Conservation (phyloP, 2,888 invertebrate genomes). For the Caenorhabditis sulstoni region DNA sequence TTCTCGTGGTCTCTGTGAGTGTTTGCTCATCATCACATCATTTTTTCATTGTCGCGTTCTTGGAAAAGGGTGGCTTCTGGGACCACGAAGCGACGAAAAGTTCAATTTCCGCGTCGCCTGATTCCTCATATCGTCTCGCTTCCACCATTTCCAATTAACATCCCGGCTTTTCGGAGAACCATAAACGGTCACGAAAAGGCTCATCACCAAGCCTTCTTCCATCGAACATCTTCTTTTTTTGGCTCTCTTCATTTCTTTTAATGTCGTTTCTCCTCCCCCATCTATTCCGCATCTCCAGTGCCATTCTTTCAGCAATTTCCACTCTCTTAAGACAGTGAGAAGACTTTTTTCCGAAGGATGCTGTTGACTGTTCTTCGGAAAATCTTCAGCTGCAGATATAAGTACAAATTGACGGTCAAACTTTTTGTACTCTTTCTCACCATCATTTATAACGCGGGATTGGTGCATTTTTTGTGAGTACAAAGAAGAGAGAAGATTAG, state of each 20-base stretch:
- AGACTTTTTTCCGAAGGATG: slow-evolving; percentile 13
- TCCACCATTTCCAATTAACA: slow-evolving; percentile 24
- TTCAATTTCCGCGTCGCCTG: slow-evolving; percentile 11
- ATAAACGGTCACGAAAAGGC: slow-evolving; percentile 12
- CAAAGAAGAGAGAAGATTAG: no score
- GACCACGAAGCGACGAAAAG: slow-evolving; percentile 8
- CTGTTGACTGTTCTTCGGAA: slow-evolving; percentile 29
- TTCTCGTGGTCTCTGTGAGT: slow-evolving; percentile 20
- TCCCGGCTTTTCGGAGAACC: slow-evolving; percentile 14
- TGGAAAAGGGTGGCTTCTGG: slow-evolving; percentile 1
- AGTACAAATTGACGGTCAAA: slow-evolving; percentile 27
- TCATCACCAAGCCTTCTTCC: slow-evolving; percentile 11
- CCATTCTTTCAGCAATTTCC: slow-evolving; percentile 25
- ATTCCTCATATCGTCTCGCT: background rate
- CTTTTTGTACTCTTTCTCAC: slow-evolving; percentile 44
- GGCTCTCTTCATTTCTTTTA: background rate
- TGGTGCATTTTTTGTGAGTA: slow-evolving; percentile 46
- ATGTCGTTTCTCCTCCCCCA: background rate
- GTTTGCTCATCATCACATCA: slow-evolving; percentile 56
- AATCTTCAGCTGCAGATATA: slow-evolving; percentile 22
- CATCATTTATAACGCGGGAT: slow-evolving; percentile 41
- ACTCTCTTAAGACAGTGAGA: background rate
- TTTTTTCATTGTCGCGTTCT: slow-evolving; percentile 21
- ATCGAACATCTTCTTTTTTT: slow-evolving; percentile 19
- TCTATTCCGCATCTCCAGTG: background rate